Percentiles rank a stretch among this genome's conserved stretches.
Evolutionary conservation across 2,797 vertebrate genomes (phyloP).

Genomic region (Megalops cyprinoides): DNA sequence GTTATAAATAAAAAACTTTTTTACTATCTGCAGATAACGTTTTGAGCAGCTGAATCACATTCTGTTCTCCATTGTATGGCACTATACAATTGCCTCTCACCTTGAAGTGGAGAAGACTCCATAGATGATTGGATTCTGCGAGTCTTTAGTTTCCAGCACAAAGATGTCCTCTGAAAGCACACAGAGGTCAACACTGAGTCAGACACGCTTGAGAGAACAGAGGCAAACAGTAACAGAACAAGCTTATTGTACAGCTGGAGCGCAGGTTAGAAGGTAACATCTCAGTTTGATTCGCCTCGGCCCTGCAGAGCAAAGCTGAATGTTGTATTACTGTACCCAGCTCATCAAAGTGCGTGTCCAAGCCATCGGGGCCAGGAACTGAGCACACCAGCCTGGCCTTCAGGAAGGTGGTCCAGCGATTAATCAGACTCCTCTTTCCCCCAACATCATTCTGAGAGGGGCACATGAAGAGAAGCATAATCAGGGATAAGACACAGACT

Average conservation of each 20-base stretch:
- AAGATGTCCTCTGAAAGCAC: constrained; percentile 80
- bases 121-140: constrained; percentile 81
- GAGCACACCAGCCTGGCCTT: constrained; percentile 82
- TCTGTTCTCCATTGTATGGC: not conserved
- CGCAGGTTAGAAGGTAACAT: not conserved
- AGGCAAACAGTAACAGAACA: not conserved
- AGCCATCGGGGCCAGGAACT: constrained; percentile 74
- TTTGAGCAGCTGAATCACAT: not conserved
- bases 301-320: not conserved
- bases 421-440: constrained; percentile 83
- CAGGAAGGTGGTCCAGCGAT: constrained; percentile 87
- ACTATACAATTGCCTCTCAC: constrained; percentile 55
- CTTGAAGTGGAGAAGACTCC: constrained; percentile 86
- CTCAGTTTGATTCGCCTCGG: not conserved
- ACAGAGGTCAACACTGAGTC: not conserved
- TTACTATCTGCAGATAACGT: not conserved
- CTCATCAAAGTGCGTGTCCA: constrained; percentile 82
- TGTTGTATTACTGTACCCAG: constrained; percentile 64
- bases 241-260: not conserved
- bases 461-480: not conserved
- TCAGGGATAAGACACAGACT: not conserved
- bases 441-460: constrained; percentile 78
- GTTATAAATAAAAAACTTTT: not conserved
- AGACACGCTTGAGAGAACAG: not conserved
- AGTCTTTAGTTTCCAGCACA: constrained; percentile 79